A percentile compares a stretch with the other conserved stretches of the same genome.
phyloP scores from a whole-genome alignment of 2,113 vertebrate genomes.

The Myiozetetes cayanensis region DNA sequence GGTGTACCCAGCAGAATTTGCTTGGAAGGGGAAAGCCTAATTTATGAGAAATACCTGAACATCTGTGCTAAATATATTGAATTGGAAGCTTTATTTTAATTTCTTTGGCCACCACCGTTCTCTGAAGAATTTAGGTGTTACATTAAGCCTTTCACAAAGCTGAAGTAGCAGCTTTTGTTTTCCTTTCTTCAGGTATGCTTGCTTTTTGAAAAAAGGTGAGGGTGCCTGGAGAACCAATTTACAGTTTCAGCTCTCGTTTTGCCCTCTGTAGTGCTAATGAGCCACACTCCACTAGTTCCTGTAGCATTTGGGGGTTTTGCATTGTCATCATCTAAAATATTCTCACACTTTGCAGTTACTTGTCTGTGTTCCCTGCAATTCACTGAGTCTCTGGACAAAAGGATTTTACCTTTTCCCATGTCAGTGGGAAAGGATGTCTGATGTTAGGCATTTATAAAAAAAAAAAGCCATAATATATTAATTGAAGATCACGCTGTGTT shows the following conservation, averaged over 20 bases:
- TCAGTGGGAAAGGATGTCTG: background rate
- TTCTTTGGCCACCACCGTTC: background rate
- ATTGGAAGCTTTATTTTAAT: background rate
- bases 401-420: background rate
- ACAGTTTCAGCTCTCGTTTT: background rate
- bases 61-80: background rate
- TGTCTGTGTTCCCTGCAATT: background rate
- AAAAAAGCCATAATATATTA: background rate
- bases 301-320: background rate
- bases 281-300: background rate
- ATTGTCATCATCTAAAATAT: background rate
- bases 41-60: background rate
- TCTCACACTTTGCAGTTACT: background rate
- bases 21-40: background rate
- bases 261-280: background rate
- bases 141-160: background rate
- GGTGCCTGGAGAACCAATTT: background rate
- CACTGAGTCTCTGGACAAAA: background rate
- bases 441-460: background rate
- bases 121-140: background rate
- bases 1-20: background rate
- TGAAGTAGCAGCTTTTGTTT: background rate
- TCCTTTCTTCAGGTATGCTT: background rate
- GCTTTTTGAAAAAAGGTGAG: background rate
- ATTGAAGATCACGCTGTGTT: background rate